phyloP scores from a whole-genome alignment of 2,113 vertebrate species.

The Tinamus guttatus region DNA sequence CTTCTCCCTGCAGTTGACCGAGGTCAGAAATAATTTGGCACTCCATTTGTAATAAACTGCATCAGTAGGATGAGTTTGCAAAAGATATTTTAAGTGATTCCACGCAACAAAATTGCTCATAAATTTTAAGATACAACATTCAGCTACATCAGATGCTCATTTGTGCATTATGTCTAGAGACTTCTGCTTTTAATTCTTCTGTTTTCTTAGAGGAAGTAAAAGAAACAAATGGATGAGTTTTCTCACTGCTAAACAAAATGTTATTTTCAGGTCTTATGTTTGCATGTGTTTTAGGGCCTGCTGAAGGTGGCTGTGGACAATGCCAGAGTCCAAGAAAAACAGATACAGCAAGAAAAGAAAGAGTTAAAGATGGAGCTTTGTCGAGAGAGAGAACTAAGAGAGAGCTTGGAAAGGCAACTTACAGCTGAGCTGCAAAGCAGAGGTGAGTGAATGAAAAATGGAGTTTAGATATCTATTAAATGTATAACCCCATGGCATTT shows the following conservation, averaged over 20 bases:
- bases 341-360: conserved; percentile 91
- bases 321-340: conserved; percentile 88
- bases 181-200: not conserved
- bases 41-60: not conserved
- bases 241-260: not conserved
- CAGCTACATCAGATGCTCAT: not conserved
- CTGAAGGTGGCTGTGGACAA: conserved; percentile 93
- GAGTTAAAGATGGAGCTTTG: conserved; percentile 90
- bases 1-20: not conserved
- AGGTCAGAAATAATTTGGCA: not conserved
- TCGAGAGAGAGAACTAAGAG: conserved; percentile 87
- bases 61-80: not conserved
- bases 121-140: not conserved
- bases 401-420: conserved; percentile 90
- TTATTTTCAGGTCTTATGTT: not conserved
- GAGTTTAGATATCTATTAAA: conserved; percentile 15
- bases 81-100: not conserved
- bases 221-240: not conserved
- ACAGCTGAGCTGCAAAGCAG: conserved; percentile 89
- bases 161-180: not conserved
- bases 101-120: not conserved
- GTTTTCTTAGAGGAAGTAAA: not conserved
- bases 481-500: conserved; percentile 43
- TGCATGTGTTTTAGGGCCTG: conserved; percentile 83
- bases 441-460: conserved; percentile 78